phyloP scores from a whole-genome alignment of 2,113 vertebrate genomes.

The Psilopogon haemacephalus region DNA sequence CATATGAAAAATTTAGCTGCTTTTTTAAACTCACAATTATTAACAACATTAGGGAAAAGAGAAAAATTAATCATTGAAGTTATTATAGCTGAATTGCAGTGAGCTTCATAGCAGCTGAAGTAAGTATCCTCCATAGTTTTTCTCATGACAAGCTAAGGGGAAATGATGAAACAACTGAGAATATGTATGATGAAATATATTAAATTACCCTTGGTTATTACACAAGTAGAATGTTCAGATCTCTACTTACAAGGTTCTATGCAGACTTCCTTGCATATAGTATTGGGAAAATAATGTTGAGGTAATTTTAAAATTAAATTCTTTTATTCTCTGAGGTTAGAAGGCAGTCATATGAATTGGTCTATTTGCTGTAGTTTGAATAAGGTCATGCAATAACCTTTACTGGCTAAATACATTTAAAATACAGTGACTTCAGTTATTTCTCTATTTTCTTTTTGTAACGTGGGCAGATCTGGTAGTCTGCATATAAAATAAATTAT shows the following conservation, averaged over 20 bases:
- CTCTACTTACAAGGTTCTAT: background rate
- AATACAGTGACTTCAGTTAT: background rate
- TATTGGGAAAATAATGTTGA: background rate
- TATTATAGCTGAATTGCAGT: background rate
- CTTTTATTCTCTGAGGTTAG: background rate
- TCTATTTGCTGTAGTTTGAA: background rate
- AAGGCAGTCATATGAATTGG: background rate
- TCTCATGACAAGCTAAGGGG: constrained; percentile 2
- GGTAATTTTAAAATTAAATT: background rate
- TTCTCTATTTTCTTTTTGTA: background rate
- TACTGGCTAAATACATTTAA: background rate
- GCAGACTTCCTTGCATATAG: background rate
- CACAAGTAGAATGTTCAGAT: background rate
- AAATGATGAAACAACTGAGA: constrained; percentile 24
- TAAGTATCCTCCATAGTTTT: background rate
- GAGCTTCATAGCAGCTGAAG: background rate
- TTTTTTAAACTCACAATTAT: background rate
- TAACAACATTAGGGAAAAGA: constrained; percentile 24
- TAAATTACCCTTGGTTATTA: background rate
- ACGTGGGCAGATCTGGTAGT: background rate
- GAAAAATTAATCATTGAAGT: constrained; percentile 17
- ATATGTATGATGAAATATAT: background rate
- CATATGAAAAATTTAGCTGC: background rate
- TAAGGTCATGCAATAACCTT: background rate
- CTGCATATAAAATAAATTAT: background rate